Base-by-base conservation (phyloP, 2,113 vertebrate species). In the Antigone vipio region DNA sequence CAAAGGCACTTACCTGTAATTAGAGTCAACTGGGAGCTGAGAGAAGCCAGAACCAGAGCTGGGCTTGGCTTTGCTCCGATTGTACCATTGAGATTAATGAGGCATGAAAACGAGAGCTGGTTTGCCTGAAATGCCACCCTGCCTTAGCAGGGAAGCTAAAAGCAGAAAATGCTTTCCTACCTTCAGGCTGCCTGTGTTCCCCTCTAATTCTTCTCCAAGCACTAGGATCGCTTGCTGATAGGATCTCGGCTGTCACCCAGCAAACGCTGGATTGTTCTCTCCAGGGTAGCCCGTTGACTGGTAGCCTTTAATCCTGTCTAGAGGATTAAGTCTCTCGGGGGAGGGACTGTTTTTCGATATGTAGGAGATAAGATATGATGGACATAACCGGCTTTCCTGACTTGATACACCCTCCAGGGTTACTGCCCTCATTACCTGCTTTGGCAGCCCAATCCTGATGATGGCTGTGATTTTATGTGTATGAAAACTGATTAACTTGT, bases 261-360 rank as follows among this genome's bases (percentile, higher is more conserved):
- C 63, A 8, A 49, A 35, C 0, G 15, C 66, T 29, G 81, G 80
- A 11, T 75, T 90, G 49, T 88, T 90, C 82, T 73, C 85, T 5
- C 38, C 52, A 12, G 72, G 73, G 26, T 45, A 64, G 78, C 58
- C 58, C 27, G 4, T 2, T 32, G 50, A 4, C 74, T 58, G 87
- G 76, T 83, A 50, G 91, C 5, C 50, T 80, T 50, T 97, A 92
- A 96, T 97, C 94, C 96, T 78, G 40, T 53, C 60, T 9, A 24
- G 73, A 78, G 80, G 76, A 92, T 93, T 94, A 91, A 42, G 16
- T 5, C 59, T 72, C 26, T 40, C 3, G 3, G 58, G 58, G 63
- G 58, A 60, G 66, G 52, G 59, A 3, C 62, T 42, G 76, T 0
- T 63, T 52, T 63, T 52, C 77, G 1, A 1, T 30, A 42, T 14